Conservation (phyloP, 1,140 invertebrate genomes). For the Drosophila ananassae region DNA sequence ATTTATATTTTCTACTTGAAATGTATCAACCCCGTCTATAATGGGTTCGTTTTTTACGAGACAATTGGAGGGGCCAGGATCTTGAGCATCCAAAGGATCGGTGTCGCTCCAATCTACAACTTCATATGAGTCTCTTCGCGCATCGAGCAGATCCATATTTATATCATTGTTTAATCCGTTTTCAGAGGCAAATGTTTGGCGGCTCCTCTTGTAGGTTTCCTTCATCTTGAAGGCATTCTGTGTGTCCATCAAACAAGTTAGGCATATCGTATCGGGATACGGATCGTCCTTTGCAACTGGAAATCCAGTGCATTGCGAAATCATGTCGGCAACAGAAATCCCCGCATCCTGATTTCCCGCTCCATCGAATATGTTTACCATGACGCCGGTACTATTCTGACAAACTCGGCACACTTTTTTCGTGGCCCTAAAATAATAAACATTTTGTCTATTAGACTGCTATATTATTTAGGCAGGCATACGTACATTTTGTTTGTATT, state of each 20-base stretch:
- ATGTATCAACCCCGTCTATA: too few species aligned
- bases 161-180: neutral
- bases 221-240: neutral
- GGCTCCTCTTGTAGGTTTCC: neutral
- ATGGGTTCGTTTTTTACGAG: too few species aligned
- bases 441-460: too few species aligned
- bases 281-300: neutral
- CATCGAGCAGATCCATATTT: neutral
- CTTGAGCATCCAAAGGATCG: too few species aligned
- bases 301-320: neutral
- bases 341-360: neutral
- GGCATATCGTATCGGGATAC: neutral
- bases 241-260: neutral
- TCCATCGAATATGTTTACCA: neutral
- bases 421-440: neutral
- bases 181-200: neutral
- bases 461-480: too few species aligned
- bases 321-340: neutral
- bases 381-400: neutral
- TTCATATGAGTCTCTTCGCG: too few species aligned
- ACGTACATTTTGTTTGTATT: too few species aligned
- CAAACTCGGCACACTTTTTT: slow-evolving; percentile 1
- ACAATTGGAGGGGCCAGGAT: too few species aligned
- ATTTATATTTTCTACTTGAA: too few species aligned
- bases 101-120: too few species aligned